phyloP scores from a whole-genome alignment of 1,140 invertebrate genomes.

The Hyphantria cunea region DNA sequence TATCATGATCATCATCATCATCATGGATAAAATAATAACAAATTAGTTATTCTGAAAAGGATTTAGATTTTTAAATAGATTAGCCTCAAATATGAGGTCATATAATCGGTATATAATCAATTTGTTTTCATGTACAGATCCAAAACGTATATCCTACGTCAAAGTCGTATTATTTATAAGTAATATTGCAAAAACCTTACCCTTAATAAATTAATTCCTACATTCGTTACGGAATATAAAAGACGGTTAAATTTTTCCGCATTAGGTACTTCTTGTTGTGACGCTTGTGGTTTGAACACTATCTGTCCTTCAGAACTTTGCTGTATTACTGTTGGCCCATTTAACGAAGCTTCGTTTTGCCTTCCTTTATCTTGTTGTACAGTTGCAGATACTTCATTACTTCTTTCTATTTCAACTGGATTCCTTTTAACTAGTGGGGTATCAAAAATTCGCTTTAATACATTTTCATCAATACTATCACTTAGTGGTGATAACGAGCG shows the following conservation, averaged over 20 bases:
- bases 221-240: conserved; percentile 23
- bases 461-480: not conserved
- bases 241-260: conserved; percentile 1
- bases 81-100: no score
- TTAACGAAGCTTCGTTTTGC: not conserved
- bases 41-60: no score
- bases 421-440: not conserved
- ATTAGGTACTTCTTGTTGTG: not conserved
- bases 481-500: not conserved
- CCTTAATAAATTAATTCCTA: conserved; percentile 34
- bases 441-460: not conserved
- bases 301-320: not conserved
- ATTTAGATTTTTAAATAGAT: no score
- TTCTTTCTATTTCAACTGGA: conserved; percentile 14
- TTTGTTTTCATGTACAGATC: no score
- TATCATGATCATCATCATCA: no score
- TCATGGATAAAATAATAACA: no score
- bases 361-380: not conserved
- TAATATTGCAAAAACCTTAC: conserved; percentile 1
- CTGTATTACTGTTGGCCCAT: not conserved
- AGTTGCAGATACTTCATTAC: not conserved
- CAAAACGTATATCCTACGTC: no score
- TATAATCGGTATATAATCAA: no score
- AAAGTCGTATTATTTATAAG: no score
- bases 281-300: not conserved